Conservation (phyloP, 1,140 invertebrate species). For the Batillaria attramentaria region DNA sequence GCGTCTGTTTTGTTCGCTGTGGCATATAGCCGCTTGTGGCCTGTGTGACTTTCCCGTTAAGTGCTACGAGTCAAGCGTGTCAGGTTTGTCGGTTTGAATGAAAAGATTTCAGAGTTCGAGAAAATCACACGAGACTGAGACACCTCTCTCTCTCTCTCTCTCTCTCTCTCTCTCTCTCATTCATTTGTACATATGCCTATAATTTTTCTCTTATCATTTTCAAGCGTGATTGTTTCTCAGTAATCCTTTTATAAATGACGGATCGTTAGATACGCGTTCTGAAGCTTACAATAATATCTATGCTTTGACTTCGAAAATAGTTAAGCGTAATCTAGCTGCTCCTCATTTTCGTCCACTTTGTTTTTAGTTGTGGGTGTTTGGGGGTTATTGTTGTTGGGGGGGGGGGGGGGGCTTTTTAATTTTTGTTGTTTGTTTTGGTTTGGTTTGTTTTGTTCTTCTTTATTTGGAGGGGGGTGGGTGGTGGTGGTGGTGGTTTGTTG, state of each 20-base stretch:
- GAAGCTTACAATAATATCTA: neutral
- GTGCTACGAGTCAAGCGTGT: no score
- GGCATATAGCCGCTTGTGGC: no score
- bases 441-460: neutral
- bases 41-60: no score
- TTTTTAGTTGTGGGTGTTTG: neutral
- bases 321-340: no score
- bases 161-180: neutral
- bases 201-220: no score
- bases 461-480: neutral
- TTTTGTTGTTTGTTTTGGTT: neutral
- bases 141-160: neutral
- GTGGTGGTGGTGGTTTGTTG: no score
- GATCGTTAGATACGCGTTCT: neutral
- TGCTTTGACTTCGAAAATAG: neutral
- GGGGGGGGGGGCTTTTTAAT: neutral
- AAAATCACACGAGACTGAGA: no score
- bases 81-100: no score
- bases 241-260: neutral
- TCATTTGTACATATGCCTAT: no score
- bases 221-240: neutral
- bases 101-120: no score
- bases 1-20: no score
- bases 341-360: neutral
- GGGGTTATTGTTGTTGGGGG: neutral